These are phyloP conservation scores for Dolichopus griseipennis DNA, from an alignment of 2,888 invertebrate genomes.

Conservation along the genomic window DNA sequence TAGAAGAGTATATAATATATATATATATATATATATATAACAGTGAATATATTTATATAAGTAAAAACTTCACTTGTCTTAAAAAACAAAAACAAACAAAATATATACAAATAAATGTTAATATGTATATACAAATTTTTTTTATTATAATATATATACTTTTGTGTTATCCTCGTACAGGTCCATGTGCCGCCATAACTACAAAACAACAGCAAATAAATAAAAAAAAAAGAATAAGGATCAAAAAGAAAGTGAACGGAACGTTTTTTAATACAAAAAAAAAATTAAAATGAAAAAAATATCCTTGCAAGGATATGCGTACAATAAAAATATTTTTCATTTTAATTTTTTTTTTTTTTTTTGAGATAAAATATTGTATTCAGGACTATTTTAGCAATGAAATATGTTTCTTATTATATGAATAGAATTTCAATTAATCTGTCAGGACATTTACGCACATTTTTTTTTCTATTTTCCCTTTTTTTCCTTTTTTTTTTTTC, in stretches of 20 bases:
- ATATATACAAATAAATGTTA: no score
- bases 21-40: no score
- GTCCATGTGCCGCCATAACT: slow-evolving; percentile 1
- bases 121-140: no score
- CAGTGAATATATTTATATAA: no score
- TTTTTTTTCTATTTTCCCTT: no score
- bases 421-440: slow-evolving; percentile 6
- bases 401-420: background rate
- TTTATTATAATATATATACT: no score
- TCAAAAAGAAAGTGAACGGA: background rate
- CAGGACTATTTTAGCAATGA: slow-evolving; percentile 4
- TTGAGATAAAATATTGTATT: background rate
- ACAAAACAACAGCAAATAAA: background rate
- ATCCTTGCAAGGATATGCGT: no score
- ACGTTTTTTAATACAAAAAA: background rate
- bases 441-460: background rate
- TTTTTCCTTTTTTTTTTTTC: no score
- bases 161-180: background rate
- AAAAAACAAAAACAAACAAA: no score
- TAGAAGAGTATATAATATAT: no score
- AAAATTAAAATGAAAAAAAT: no score
- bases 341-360: background rate
- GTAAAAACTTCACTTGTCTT: no score
- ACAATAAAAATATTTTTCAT: background rate
- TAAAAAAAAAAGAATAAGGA: background rate